Percentiles rank a stretch among this genome's conserved stretches.
Conservation (phyloP, 2,797 vertebrate species). For the Streptopelia turtur region DNA sequence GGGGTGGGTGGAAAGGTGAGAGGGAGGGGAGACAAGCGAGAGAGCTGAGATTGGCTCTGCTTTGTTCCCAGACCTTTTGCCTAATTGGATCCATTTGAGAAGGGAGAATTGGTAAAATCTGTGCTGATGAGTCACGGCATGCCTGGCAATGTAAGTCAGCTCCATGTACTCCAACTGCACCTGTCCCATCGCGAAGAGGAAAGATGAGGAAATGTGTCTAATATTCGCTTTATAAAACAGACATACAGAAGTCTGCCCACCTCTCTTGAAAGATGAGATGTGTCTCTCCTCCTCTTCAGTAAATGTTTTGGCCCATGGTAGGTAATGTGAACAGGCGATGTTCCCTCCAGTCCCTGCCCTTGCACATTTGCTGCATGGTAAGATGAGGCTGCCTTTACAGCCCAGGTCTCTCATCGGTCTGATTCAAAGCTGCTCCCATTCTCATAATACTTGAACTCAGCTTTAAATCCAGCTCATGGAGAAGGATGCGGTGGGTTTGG, state of each 20-base stretch:
- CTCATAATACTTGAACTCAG: neutral
- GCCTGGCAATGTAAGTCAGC: neutral
- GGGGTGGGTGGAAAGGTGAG: neutral
- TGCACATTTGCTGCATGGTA: neutral
- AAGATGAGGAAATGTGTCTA: neutral
- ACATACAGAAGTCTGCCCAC: neutral
- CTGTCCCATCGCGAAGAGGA: neutral
- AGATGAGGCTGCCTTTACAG: neutral
- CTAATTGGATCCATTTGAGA: neutral
- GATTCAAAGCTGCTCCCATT: neutral
- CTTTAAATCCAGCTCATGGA: neutral
- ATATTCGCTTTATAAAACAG: neutral
- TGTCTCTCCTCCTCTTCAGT: neutral
- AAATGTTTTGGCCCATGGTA: neutral
- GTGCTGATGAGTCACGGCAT: neutral
- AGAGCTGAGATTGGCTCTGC: neutral
- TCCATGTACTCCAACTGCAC: neutral
- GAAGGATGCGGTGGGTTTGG: neutral
- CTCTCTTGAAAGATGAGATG: neutral
- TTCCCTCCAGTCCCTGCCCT: neutral
- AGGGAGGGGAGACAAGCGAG: neutral
- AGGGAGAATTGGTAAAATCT: neutral
- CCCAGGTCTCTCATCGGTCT: neutral
- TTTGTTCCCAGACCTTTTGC: neutral
- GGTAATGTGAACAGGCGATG: fast-evolving